Evolutionary conservation across 2,797 vertebrate species (phyloP), one percentile per base, ranked within the genome.

Genomic region (Emydoidea blandingii): DNA sequence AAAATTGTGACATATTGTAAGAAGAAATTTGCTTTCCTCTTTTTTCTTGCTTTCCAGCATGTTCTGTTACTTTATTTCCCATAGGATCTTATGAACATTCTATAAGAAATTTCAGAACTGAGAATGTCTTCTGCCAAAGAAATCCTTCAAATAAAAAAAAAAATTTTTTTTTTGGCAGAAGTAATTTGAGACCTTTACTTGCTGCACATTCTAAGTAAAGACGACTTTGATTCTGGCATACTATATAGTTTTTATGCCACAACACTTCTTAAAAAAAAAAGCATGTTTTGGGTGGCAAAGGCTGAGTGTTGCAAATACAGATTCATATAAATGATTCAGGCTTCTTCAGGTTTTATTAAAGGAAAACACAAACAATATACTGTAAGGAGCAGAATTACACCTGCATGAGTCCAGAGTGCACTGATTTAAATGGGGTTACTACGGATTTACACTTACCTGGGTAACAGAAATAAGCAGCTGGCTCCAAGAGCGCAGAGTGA

Each of bases 41-140:
- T 16, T 68, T 27, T 8, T 6, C 49, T 21, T 14, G 53, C 65
- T 92, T 87, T 95, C 90, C 95, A 96, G 91, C 91, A 96, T 93
- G 74, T 90, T 89, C 92, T 80, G 84, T 93, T 97, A 86, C 92
- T 97, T 97, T 84, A 79, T 97, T 97, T 96, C 87, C 89, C 91
- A 89, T 31, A 95, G 96, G 95, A 96, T 88, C 78, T 56, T 80
- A 84, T 89, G 91, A 95, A 91, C 84, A 92, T 34, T 54, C 90
- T 91, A 41, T 92, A 81, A 91, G 91, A 62, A 95, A 84, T n/a
- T 94, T 91, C 95, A 92, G 85, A 89, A 76, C 14, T 54, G 56
- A 88, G 59, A 81, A 96, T 97, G 92, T 90, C 54, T 92, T 94
- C 91, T 96, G 91, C 79, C 95, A 96, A 97, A 97, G 89, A 95